Conservation (phyloP, 2,113 vertebrate genomes). For the Hydrochoerus hydrochaeris region DNA sequence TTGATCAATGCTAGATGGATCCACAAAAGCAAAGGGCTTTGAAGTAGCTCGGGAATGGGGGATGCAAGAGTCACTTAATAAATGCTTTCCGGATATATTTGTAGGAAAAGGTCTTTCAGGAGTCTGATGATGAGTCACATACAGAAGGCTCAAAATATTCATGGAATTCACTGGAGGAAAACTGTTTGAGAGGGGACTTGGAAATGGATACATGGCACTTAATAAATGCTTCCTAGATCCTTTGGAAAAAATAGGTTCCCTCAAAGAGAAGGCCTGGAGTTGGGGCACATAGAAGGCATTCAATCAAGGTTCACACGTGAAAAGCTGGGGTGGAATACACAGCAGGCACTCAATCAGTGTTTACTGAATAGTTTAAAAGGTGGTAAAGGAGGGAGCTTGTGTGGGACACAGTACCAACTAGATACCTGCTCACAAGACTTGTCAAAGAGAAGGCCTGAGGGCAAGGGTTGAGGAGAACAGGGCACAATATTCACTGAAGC, state of each 20-base stretch:
- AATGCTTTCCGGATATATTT: conserved; percentile 44
- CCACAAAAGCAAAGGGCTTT: conserved; percentile 59
- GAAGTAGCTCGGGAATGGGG: conserved; percentile 40
- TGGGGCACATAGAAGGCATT: conserved; percentile 50
- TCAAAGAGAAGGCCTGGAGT: neutral
- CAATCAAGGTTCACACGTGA: conserved; percentile 54
- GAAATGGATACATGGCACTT: conserved; percentile 20
- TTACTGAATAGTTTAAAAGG: conserved; percentile 53
- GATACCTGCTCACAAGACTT: conserved; percentile 23
- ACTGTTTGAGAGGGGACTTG: conserved; percentile 45
- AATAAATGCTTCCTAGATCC: conserved; percentile 45
- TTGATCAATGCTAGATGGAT: conserved; percentile 33
- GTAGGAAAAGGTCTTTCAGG: conserved; percentile 63
- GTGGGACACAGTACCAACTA: neutral
- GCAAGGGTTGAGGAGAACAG: conserved; percentile 34
- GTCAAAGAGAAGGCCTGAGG: conserved; percentile 36
- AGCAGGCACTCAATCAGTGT: conserved; percentile 44
- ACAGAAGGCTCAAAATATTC: conserved; percentile 57
- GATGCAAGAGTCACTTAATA: conserved; percentile 47
- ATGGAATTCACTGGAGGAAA: conserved; percentile 62
- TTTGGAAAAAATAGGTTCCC: conserved; percentile 37
- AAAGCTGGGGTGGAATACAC: conserved; percentile 52
- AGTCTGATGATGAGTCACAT: conserved; percentile 67
- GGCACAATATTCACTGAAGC: conserved; percentile 46
- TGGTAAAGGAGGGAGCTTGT: conserved; percentile 4